Evolutionary conservation across 53 echinoderm and acorn worm species (phyloP).

Genomic region (Pentamera pediparva): DNA sequence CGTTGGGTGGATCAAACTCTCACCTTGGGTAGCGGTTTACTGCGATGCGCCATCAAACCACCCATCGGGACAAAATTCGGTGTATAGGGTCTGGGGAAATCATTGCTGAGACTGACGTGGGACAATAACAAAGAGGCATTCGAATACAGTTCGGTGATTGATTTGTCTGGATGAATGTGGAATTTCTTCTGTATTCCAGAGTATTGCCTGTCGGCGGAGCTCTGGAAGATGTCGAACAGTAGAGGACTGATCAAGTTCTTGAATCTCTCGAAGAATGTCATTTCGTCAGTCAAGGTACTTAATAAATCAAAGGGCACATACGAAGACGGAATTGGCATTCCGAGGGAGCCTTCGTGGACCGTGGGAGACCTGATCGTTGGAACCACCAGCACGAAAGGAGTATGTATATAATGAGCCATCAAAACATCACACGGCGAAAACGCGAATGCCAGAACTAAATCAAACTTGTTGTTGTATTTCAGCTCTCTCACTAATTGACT

Average conservation of each 20-base stretch:
- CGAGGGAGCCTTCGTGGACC: constrained; percentile 40
- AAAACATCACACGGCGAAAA: constrained; percentile 52
- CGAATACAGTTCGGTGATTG: constrained; percentile 13
- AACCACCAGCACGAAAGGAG: constrained; percentile 44
- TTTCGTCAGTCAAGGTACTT: constrained; percentile 39
- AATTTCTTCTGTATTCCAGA: not conserved
- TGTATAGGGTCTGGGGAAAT: constrained; percentile 29
- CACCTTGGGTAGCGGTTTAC: constrained; percentile 31
- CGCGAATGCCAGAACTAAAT: constrained; percentile 52
- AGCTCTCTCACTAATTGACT: too few relatives aligned
- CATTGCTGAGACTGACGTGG: constrained; percentile 5
- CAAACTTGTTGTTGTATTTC: constrained; percentile 39
- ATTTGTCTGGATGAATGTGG: not conserved
- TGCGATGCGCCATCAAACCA: constrained; percentile 4
- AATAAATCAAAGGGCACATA: constrained; percentile 47
- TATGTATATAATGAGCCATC: constrained; percentile 47
- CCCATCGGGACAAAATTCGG: constrained; percentile 35
- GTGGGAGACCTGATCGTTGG: constrained; percentile 35
- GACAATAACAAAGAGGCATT: constrained; percentile 16
- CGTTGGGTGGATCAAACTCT: too few relatives aligned
- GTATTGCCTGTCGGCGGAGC: not conserved
- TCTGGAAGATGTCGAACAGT: not conserved
- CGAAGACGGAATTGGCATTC: constrained; percentile 54
- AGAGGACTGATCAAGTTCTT: constrained; percentile 13
- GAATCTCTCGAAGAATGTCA: constrained; percentile 45